Evolutionary conservation across 1,140 invertebrate genomes (phyloP).

Genomic region (Leptopilina boulardi): DNA sequence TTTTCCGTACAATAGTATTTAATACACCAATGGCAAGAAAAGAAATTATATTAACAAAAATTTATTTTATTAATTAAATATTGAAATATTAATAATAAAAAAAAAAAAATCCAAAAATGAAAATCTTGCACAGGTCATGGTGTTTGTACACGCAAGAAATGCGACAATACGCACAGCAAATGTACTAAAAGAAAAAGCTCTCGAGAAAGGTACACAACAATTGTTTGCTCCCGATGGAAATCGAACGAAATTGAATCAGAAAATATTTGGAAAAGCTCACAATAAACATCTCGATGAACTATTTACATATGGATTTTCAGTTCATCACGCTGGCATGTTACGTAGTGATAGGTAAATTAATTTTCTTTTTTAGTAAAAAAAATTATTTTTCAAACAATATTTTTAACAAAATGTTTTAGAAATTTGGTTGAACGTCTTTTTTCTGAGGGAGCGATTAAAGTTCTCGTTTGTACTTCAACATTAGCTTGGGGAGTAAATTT

Average conservation of each 20-base stretch:
- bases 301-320: conserved; percentile 91
- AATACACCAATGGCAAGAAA: too few species aligned
- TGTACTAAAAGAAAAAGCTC: conserved; percentile 85
- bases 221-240: conserved; percentile 81
- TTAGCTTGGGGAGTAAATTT: conserved; percentile 99
- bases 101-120: conserved; percentile 1
- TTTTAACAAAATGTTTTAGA: conserved; percentile 70
- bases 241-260: conserved; percentile 78
- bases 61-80: not conserved
- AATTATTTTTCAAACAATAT: too few species aligned
- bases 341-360: conserved; percentile 87
- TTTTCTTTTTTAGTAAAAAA: conserved; percentile 22
- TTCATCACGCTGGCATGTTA: conserved; percentile 98
- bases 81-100: conserved; percentile 16
- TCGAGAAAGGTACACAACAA: conserved; percentile 83
- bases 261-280: conserved; percentile 81
- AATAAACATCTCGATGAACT: conserved; percentile 89
- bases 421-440: conserved; percentile 94
- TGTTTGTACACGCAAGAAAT: conserved; percentile 99
- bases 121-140: conserved; percentile 86
- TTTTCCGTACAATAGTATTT: too few species aligned
- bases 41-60: too few species aligned
- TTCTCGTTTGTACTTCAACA: conserved; percentile 97
- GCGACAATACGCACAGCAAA: conserved; percentile 93
- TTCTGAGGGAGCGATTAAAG: conserved; percentile 91